Percentiles rank a stretch among this genome's conserved stretches.
Evolutionary conservation across 1,140 invertebrate genomes (phyloP).

Genomic region (Mactra quadrangularis): DNA sequence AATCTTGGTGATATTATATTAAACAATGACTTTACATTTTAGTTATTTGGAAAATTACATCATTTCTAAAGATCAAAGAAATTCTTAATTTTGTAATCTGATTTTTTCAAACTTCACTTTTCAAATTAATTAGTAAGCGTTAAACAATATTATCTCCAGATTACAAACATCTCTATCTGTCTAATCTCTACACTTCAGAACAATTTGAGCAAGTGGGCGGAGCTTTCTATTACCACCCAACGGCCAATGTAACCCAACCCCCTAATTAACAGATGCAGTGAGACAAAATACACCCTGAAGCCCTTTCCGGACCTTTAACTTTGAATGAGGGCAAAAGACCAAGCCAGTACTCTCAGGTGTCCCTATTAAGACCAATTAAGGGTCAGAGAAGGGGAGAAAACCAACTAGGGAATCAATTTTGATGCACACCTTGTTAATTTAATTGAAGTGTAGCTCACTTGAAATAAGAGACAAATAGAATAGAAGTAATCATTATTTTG

Average conservation of each 20-base stretch:
- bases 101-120: slow-evolving; percentile 7
- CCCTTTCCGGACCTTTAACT: slow-evolving; percentile 45
- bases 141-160: slow-evolving; percentile 45
- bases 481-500: slow-evolving; percentile 50
- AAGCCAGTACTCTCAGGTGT: slow-evolving; percentile 54
- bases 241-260: slow-evolving; percentile 46
- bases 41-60: slow-evolving; percentile 23
- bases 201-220: slow-evolving; percentile 38
- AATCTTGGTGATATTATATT: not conserved
- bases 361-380: slow-evolving; percentile 59
- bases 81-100: not conserved
- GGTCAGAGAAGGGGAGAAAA: slow-evolving; percentile 54
- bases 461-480: slow-evolving; percentile 9
- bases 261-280: slow-evolving; percentile 42
- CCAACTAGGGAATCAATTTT: slow-evolving; percentile 54
- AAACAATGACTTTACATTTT: slow-evolving; percentile 2
- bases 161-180: slow-evolving; percentile 5
- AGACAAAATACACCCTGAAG: slow-evolving; percentile 44
- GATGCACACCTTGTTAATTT: slow-evolving; percentile 49
- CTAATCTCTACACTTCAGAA: not conserved
- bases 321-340: slow-evolving; percentile 10
- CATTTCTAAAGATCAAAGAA: slow-evolving; percentile 32
- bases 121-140: slow-evolving; percentile 43
- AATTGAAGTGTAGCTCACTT: slow-evolving; percentile 21
- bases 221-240: slow-evolving; percentile 28